Evolutionary conservation across 2,113 vertebrate species (phyloP).

Genomic region (Cebus imitator): DNA sequence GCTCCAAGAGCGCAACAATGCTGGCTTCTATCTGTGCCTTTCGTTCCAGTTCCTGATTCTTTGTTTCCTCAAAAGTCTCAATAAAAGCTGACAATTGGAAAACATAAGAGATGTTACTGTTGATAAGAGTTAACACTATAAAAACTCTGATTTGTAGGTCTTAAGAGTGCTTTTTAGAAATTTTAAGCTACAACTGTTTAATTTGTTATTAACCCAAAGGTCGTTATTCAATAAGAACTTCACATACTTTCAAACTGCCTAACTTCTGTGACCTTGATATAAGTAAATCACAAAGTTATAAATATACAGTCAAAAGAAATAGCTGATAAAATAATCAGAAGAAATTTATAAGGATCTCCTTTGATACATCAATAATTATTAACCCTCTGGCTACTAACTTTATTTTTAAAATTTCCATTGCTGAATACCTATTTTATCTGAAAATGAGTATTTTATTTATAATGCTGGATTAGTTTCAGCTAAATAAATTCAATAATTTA

Average conservation of each 20-base stretch:
- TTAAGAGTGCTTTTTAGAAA: background rate
- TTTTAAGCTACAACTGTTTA: conserved; percentile 27
- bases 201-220: conserved; percentile 11
- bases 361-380: conserved; percentile 1
- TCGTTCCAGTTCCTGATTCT: conserved; percentile 86
- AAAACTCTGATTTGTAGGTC: background rate
- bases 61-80: conserved; percentile 89
- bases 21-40: conserved; percentile 87
- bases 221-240: background rate
- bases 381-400: background rate
- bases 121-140: background rate
- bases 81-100: conserved; percentile 88
- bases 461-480: background rate
- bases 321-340: background rate
- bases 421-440: background rate
- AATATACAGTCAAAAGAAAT: background rate
- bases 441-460: conserved; percentile 29
- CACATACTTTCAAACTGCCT: conserved; percentile 10
- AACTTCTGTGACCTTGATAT: background rate
- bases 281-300: conserved; percentile 32
- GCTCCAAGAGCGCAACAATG: conserved; percentile 92
- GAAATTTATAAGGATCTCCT: conserved; percentile 10
- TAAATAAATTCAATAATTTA: conserved; percentile 38
- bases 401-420: conserved; percentile 36
- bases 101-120: conserved; percentile 39